phyloP scores from a whole-genome alignment of 2,888 invertebrate genomes.

The Toxonevra muliebris region DNA sequence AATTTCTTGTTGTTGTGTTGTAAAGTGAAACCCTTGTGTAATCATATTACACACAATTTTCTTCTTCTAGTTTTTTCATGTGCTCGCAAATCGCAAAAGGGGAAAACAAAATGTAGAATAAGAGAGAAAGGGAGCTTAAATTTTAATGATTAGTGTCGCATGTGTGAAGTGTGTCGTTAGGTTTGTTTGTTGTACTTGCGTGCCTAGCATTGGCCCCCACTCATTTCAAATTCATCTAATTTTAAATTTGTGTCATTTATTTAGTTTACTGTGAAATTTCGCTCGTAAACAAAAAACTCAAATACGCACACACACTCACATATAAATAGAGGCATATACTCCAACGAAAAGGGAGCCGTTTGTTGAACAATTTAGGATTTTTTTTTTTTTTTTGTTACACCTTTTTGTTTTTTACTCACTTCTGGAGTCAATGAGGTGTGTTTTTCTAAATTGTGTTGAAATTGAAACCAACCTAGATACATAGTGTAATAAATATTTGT shows the following conservation, averaged over 20 bases:
- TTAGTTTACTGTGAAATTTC: conserved; percentile 16
- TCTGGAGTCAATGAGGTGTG: no score
- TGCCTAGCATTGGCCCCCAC: not conserved
- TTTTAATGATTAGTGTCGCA: conserved; percentile 15
- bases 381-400: no score
- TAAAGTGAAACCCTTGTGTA: conserved; percentile 27
- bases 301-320: not conserved
- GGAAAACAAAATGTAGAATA: not conserved
- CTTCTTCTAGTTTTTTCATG: not conserved
- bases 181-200: not conserved
- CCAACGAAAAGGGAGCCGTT: not conserved
- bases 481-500: no score
- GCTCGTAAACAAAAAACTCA: not conserved
- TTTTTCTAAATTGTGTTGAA: no score
- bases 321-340: not conserved
- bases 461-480: no score
- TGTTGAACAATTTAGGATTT: no score
- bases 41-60: conserved; percentile 10
- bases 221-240: not conserved
- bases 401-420: no score
- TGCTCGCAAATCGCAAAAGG: not conserved
- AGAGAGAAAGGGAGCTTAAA: not conserved
- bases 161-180: conserved; percentile 19
- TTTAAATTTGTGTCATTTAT: conserved; percentile 16
- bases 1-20: not conserved